Evolutionary conservation across 2,113 vertebrate genomes (phyloP).

Genomic region (Hystrix brachyura): DNA sequence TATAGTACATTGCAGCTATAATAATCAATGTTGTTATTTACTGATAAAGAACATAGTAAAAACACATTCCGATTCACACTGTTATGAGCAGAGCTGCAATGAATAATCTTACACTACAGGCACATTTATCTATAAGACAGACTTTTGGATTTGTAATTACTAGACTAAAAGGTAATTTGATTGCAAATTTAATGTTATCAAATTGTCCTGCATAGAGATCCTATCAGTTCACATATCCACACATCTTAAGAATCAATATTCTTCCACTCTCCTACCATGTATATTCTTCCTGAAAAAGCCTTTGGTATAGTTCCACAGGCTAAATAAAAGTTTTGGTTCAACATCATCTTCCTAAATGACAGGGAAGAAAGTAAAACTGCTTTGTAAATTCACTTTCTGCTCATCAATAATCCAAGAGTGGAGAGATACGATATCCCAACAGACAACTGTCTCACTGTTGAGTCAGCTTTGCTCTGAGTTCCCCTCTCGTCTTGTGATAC

Average conservation of each 20-base stretch:
- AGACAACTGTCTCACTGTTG: neutral
- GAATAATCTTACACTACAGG: neutral
- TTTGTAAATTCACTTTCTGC: neutral
- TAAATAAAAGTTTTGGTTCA: neutral
- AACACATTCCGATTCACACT: neutral
- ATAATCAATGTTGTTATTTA: neutral
- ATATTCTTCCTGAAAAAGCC: neutral
- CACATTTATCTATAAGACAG: neutral
- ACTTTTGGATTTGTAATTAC: neutral
- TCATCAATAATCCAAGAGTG: neutral
- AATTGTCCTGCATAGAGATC: neutral
- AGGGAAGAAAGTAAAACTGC: neutral
- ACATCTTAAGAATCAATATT: neutral
- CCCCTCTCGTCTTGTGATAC: neutral
- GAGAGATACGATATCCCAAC: neutral
- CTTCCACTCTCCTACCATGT: neutral
- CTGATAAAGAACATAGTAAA: neutral
- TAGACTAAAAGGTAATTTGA: neutral
- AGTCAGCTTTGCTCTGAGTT: neutral
- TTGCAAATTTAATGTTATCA: conserved; percentile 1
- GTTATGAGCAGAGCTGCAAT: neutral
- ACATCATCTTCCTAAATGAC: neutral
- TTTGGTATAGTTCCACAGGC: neutral
- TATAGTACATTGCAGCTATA: neutral
- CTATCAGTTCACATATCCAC: neutral